Conservation (phyloP, 2,797 vertebrate species). For the Poeciliopsis gracilis region DNA sequence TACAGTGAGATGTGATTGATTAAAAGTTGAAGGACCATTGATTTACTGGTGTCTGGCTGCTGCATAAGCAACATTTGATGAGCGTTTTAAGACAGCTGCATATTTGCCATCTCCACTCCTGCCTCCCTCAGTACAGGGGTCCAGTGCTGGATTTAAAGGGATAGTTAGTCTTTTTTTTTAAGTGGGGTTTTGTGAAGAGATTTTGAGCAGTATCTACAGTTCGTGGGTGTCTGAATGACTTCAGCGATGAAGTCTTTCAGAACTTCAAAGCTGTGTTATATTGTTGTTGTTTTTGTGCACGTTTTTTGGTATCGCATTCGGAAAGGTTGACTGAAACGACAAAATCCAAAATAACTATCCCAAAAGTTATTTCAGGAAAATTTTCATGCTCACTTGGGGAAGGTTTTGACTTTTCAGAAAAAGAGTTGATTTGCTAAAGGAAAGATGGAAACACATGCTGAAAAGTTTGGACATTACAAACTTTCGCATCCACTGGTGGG, state of each 20-base stretch:
- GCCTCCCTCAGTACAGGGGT: conserved; percentile 18
- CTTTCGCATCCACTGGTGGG: too few relatives aligned
- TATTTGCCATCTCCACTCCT: conserved; percentile 19
- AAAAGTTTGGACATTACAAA: too few relatives aligned
- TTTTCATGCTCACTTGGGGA: too few relatives aligned
- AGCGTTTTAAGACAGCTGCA: conserved; percentile 38
- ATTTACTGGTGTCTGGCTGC: conserved; percentile 64
- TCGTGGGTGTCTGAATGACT: not conserved
- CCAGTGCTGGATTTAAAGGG: not conserved
- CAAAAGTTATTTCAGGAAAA: too few relatives aligned
- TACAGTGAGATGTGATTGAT: conserved; percentile 72
- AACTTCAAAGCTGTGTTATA: too few relatives aligned
- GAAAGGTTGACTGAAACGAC: too few relatives aligned
- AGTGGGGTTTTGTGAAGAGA: not conserved
- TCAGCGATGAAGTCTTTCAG: not conserved
- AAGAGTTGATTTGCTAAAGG: too few relatives aligned
- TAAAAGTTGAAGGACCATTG: conserved; percentile 73
- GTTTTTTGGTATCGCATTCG: too few relatives aligned
- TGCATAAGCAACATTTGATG: conserved; percentile 58
- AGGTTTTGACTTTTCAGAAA: too few relatives aligned
- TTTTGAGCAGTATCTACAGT: not conserved
- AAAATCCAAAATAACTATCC: too few relatives aligned
- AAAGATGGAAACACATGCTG: too few relatives aligned
- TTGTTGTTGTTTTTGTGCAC: too few relatives aligned
- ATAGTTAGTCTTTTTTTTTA: not conserved